Conservation (phyloP, 92 coral and sea anemone species). For the Porites cylindrica region DNA sequence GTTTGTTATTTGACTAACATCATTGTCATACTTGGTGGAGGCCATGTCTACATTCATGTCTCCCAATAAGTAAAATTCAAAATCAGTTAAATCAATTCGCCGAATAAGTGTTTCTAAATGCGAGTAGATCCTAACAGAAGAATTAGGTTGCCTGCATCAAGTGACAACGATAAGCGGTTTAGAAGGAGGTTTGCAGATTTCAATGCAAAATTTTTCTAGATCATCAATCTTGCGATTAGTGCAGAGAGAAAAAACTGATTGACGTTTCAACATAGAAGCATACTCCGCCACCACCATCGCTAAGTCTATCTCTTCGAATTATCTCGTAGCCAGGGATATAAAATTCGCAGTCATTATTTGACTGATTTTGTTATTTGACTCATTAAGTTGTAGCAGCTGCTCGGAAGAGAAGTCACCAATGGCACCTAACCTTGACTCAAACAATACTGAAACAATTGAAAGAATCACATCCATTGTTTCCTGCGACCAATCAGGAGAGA, state of each 20-base stretch:
- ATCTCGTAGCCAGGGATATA: too few relatives aligned
- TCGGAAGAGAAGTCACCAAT: too few relatives aligned
- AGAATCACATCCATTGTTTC: too few relatives aligned
- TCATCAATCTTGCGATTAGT: background rate
- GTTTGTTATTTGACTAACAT: slow-evolving; percentile 1
- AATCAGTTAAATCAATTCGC: background rate
- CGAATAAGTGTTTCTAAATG: slow-evolving; percentile 4
- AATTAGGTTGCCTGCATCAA: slow-evolving; percentile 48
- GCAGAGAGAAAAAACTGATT: too few relatives aligned
- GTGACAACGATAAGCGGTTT: slow-evolving; percentile 37
- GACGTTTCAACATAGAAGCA: too few relatives aligned
- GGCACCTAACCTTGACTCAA: too few relatives aligned
- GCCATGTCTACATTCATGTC: slow-evolving; percentile 30
- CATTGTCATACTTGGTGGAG: slow-evolving; percentile 13
- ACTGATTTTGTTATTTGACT: background rate
- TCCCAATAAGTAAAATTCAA: slow-evolving; percentile 20
- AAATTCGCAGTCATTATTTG: background rate
- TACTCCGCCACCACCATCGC: too few relatives aligned
- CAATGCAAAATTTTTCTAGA: slow-evolving; percentile 22
- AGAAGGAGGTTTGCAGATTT: slow-evolving; percentile 22
- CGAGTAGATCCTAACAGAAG: slow-evolving; percentile 9
- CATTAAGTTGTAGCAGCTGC: too few relatives aligned
- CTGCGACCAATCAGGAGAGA: too few relatives aligned
- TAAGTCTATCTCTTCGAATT: too few relatives aligned
- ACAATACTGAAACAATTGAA: too few relatives aligned